Percentiles rank a stretch among this genome's conserved stretches.
Conservation (phyloP, 2,113 vertebrate genomes). For the Muntiacus reevesi region DNA sequence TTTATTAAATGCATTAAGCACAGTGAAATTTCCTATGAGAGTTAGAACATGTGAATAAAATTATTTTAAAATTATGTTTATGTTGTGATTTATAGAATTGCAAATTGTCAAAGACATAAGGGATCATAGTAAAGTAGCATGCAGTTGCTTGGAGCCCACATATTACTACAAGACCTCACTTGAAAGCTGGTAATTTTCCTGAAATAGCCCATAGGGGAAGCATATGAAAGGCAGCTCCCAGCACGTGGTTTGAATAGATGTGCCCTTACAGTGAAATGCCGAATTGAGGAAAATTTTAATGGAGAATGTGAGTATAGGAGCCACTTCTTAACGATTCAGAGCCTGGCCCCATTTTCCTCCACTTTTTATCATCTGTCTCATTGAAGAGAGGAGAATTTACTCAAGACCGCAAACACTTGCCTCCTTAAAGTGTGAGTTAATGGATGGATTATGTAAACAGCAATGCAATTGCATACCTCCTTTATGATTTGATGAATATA, state of each 20-base stretch:
- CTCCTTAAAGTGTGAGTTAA: background rate
- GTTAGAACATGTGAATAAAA: constrained; percentile 58
- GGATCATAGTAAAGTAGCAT: constrained; percentile 26
- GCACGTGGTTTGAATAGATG: background rate
- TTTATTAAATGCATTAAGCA: constrained; percentile 67
- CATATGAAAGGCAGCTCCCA: background rate
- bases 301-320: background rate
- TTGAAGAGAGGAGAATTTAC: constrained; percentile 7
- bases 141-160: constrained; percentile 25
- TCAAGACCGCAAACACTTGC: background rate
- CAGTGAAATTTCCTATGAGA: constrained; percentile 53
- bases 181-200: constrained; percentile 41
- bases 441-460: background rate
- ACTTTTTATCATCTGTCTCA: background rate
- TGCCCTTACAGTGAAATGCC: background rate
- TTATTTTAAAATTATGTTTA: constrained; percentile 67
- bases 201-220: constrained; percentile 37
- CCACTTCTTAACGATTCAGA: background rate
- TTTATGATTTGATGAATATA: background rate
- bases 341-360: background rate
- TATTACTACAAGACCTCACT: constrained; percentile 16
- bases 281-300: background rate
- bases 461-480: background rate
- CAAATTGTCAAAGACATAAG: constrained; percentile 65
- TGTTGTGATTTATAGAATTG: constrained; percentile 69